Evolutionary conservation across 2,888 invertebrate species (phyloP).

Genomic region (Pyralis farinalis): DNA sequence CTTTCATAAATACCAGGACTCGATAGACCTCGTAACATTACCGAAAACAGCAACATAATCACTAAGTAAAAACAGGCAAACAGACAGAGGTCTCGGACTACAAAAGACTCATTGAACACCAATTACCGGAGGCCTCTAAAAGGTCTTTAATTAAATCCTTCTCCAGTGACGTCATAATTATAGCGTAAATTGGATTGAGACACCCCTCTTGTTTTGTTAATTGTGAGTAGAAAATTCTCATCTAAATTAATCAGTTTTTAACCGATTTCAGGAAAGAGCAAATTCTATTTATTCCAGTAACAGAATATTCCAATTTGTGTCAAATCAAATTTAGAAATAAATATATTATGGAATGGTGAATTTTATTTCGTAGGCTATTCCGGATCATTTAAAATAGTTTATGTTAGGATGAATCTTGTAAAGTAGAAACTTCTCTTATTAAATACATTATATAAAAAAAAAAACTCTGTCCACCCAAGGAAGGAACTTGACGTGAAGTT

Average conservation of each 20-base stretch:
- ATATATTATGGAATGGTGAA: background rate
- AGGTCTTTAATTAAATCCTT: constrained; percentile 80
- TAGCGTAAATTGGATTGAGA: constrained; percentile 72
- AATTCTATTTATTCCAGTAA: constrained; percentile 7
- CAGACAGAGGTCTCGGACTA: constrained; percentile 53
- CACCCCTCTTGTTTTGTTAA: constrained; percentile 70
- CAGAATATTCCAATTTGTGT: background rate
- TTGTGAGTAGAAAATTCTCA: constrained; percentile 63
- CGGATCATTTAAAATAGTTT: too few relatives aligned
- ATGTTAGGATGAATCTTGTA: too few relatives aligned
- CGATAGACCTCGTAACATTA: constrained; percentile 18
- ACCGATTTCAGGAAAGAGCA: constrained; percentile 10
- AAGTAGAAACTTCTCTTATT: too few relatives aligned
- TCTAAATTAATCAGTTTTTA: constrained; percentile 55
- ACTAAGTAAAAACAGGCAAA: constrained; percentile 52
- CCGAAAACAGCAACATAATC: constrained; percentile 55
- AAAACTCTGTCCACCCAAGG: too few relatives aligned
- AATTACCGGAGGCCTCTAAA: constrained; percentile 75
- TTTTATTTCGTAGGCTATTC: background rate
- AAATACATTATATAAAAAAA: too few relatives aligned
- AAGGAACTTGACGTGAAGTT: too few relatives aligned
- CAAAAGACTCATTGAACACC: constrained; percentile 77
- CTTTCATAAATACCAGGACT: background rate
- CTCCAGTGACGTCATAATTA: constrained; percentile 80
- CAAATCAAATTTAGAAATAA: background rate